Evolutionary conservation across 2,888 invertebrate species (phyloP).

Genomic region (Dasypogon diadema): DNA sequence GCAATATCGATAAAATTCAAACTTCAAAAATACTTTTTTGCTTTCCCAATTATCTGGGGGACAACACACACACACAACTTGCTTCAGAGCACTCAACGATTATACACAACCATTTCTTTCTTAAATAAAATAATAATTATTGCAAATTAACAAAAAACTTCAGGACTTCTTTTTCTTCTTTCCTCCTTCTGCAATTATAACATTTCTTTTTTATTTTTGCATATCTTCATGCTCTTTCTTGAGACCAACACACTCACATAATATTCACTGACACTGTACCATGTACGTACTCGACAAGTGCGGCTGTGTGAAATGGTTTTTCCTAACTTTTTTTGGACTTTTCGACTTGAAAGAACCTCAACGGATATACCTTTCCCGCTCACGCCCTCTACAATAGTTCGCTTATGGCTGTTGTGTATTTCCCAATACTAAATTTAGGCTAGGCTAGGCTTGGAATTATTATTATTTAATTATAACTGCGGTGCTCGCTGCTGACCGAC

Average conservation of each 20-base stretch:
- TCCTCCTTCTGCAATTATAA: conserved; percentile 29
- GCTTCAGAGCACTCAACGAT: not conserved
- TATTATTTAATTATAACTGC: not conserved
- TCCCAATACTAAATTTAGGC: conserved; percentile 1
- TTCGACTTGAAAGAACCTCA: conserved; percentile 34
- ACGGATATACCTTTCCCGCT: not conserved
- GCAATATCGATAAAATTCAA: conserved; percentile 43
- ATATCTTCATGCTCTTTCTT: conserved; percentile 42
- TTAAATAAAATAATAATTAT: conserved; percentile 5
- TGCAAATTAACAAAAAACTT: conserved; percentile 31
- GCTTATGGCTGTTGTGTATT: not conserved
- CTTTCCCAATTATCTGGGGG: conserved; percentile 21
- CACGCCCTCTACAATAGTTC: not conserved
- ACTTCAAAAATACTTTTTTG: conserved; percentile 23
- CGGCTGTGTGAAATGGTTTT: conserved; percentile 45
- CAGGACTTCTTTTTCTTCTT: not conserved
- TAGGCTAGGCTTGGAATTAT: conserved; percentile 6
- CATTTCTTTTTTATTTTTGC: conserved; percentile 49
- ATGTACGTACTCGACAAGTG: not conserved
- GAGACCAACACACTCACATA: conserved; percentile 24
- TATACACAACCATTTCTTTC: conserved; percentile 26
- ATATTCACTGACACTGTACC: conserved; percentile 32
- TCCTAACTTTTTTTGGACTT: conserved; percentile 35
- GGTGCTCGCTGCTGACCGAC: too few species aligned
- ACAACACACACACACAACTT: conserved; percentile 30